A percentile compares a stretch with the other conserved stretches of the same genome.
Conservation (phyloP, 2,113 vertebrate genomes). For the Rhabdomys dilectus region DNA sequence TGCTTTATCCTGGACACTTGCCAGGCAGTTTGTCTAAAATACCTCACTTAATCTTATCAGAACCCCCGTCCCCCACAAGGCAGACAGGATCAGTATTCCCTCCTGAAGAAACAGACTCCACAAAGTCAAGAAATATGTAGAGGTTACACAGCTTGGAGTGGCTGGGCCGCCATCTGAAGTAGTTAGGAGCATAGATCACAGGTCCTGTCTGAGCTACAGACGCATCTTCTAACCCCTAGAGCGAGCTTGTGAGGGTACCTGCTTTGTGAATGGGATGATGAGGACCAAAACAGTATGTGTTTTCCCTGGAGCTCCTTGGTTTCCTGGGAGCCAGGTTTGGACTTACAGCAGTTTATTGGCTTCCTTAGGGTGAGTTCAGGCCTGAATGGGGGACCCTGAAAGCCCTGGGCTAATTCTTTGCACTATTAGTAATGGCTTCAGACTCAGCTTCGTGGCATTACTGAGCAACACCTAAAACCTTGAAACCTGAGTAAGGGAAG, state of each 20-base stretch:
- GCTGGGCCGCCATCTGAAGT: not conserved
- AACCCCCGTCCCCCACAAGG: not conserved
- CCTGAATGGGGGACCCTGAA: not conserved
- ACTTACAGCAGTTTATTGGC: not conserved
- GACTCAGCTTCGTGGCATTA: conserved; percentile 69
- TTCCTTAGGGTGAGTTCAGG: conserved; percentile 29
- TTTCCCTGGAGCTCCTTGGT: conserved; percentile 9
- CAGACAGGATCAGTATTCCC: not conserved
- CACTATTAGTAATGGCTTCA: conserved; percentile 63
- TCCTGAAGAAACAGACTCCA: not conserved
- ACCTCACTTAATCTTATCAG: conserved; percentile 39
- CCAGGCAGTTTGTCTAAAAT: not conserved
- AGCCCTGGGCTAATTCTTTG: conserved; percentile 64
- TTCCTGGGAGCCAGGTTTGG: conserved; percentile 7
- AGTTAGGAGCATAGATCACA: not conserved
- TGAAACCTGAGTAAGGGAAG: conserved; percentile 42
- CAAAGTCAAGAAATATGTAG: conserved; percentile 16
- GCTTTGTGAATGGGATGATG: not conserved
- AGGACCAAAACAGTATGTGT: not conserved
- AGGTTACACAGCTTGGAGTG: not conserved
- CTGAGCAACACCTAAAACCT: conserved; percentile 75
- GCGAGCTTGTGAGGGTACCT: not conserved
- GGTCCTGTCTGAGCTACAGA: conserved; percentile 12
- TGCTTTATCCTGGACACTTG: not conserved
- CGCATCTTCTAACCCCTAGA: not conserved